These are phyloP conservation scores for Acronicta leporina DNA, from an alignment of 2,888 invertebrate genomes.

Conservation along the genomic window DNA sequence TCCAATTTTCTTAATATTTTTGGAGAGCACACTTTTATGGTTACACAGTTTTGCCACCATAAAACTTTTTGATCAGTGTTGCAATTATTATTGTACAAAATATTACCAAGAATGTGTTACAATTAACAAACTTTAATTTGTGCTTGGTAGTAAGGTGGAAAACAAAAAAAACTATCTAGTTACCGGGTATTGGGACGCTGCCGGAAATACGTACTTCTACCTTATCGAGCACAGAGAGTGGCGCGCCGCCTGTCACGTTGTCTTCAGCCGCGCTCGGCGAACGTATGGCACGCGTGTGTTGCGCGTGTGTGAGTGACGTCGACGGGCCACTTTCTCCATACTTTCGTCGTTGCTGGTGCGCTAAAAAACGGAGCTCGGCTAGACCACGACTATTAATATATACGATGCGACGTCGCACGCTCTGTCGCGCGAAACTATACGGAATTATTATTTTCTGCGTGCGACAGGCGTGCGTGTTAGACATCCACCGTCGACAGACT, in stretches of 20 bases:
- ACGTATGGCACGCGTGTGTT: conserved; percentile 73
- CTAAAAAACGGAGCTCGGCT: conserved; percentile 85
- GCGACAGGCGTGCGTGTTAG: conserved; percentile 66
- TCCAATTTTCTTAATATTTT: too few relatives aligned
- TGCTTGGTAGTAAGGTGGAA: too few relatives aligned
- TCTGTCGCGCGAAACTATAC: conserved; percentile 81
- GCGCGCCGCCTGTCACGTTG: conserved; percentile 70
- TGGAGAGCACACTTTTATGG: too few relatives aligned
- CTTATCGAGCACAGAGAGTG: conserved; percentile 78
- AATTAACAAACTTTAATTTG: too few relatives aligned
- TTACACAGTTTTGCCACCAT: too few relatives aligned
- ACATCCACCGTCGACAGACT: conserved; percentile 62
- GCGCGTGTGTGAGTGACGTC: conserved; percentile 87
- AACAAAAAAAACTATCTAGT: too few relatives aligned
- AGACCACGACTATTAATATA: conserved; percentile 84
- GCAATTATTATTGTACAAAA: too few relatives aligned
- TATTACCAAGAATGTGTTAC: too few relatives aligned
- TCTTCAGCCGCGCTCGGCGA: conserved; percentile 46
- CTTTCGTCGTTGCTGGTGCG: conserved; percentile 87
- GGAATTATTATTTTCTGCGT: conserved; percentile 79
- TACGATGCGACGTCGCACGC: conserved; percentile 81
- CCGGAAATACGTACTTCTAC: too few relatives aligned
- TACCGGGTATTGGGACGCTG: too few relatives aligned
- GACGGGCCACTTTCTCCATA: conserved; percentile 88
- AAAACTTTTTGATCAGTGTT: too few relatives aligned